A percentile compares a stretch with the other conserved stretches of the same genome.
These are phyloP conservation scores for Arizona elegans DNA, from an alignment of 2,113 vertebrate genomes.

Conservation along the genomic window DNA sequence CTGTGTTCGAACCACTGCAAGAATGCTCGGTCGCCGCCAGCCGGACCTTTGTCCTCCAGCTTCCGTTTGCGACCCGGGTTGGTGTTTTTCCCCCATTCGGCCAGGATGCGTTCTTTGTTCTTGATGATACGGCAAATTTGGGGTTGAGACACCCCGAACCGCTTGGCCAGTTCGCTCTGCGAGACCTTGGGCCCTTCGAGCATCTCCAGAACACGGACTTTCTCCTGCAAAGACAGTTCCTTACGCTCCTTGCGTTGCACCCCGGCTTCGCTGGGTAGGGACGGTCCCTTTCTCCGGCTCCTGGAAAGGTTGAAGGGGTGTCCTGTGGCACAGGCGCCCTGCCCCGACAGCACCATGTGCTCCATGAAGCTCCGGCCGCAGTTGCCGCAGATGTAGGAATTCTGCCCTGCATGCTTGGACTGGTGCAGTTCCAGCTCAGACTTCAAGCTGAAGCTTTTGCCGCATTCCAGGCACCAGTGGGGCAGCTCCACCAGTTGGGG, in stretches of 20 bases:
- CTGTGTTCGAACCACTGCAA: constrained; percentile 63
- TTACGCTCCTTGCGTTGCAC: constrained; percentile 47
- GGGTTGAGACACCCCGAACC: constrained; percentile 45
- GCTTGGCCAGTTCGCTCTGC: constrained; percentile 53
- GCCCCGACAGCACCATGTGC: constrained; percentile 50
- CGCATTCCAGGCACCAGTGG: constrained; percentile 65
- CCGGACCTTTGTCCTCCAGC: constrained; percentile 28
- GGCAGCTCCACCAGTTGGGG: constrained; percentile 54
- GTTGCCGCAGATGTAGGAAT: constrained; percentile 59
- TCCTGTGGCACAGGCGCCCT: background rate
- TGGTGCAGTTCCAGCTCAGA: constrained; percentile 61
- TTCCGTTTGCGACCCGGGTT: constrained; percentile 54
- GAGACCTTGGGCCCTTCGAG: constrained; percentile 57
- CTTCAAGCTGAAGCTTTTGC: constrained; percentile 62
- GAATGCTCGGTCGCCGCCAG: constrained; percentile 35
- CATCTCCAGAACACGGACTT: constrained; percentile 57
- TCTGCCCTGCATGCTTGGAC: constrained; percentile 47
- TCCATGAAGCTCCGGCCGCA: constrained; percentile 64
- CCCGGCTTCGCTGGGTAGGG: background rate
- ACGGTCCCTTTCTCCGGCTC: constrained; percentile 7
- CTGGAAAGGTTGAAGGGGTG: constrained; percentile 1
- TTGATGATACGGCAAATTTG: constrained; percentile 55
- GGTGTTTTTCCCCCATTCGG: constrained; percentile 47
- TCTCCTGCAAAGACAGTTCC: constrained; percentile 57
- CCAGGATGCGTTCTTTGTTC: constrained; percentile 62